Evolutionary conservation across 1,140 invertebrate genomes (phyloP), one percentile per base, ranked within the genome.

Genomic region (Pseudomyrmex pallidus): DNA sequence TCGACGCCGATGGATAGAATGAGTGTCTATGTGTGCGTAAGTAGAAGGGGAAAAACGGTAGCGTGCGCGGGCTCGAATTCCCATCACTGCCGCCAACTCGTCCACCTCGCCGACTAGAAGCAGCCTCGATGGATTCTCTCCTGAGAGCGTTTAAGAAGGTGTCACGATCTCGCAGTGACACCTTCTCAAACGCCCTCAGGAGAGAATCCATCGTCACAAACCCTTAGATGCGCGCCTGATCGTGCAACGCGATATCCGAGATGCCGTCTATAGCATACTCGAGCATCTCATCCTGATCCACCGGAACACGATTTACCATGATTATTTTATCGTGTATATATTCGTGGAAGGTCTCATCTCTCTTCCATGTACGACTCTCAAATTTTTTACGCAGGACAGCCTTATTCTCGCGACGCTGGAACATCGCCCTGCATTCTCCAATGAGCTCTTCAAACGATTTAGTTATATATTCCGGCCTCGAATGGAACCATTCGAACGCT

Each of bases 201-300:
- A 76, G 12, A 2, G 17, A 15, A 17, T 44, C 67, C 4, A 48
- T 44, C 1, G 80, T 25, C 1, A n/a, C 15, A 59, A 64, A 82
- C n/a, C 44, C 57, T 15, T 44, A 35, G 15, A 85, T 72, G 17
- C 25, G 57, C n/a, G 84, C 73, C 15, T 73, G 61, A n/a, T 83
- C 67, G 2, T 67, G 61, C 20, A 85, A 20, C 2, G 22, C 20
- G 8, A 15, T 52, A 56, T 83, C 68, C 15, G 84, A 78, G 48
- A 85, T 85, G 7, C 74, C 78, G 2, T 82, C 82, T 2, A 86
- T 74, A 0, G 83, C 15, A n/a, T 62, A 63, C 7, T 85, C 84
- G 7, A 77, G 1, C 2, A 83, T 10, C 68, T 86, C 85, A 2
- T 82, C 35, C 1, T 80, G 64, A 1, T 46, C 52, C 17, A 85